Conservation (phyloP, 2,113 vertebrate genomes). For the Falcunculus frontatus region DNA sequence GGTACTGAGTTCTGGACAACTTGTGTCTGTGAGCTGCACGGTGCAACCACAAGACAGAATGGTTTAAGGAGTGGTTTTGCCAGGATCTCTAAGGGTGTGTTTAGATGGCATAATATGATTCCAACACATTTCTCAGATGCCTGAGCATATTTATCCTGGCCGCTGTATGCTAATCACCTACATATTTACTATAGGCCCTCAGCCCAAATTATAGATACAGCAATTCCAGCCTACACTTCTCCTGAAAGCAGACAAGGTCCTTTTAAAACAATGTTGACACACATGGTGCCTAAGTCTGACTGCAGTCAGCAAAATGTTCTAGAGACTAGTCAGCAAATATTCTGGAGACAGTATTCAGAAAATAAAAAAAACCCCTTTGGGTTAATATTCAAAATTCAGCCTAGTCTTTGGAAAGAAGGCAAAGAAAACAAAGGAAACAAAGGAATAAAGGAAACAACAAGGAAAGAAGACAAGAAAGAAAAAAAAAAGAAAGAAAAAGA, state of each 20-base stretch:
- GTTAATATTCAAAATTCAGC: background rate
- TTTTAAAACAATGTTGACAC: background rate
- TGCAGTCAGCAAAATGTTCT: background rate
- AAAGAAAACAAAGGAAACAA: background rate
- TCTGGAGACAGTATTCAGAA: background rate
- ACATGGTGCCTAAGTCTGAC: background rate
- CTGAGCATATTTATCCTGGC: background rate
- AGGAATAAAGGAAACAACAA: background rate
- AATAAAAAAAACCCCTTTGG: background rate
- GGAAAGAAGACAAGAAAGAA: background rate
- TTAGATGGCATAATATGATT: background rate
- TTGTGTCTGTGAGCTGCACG: background rate
- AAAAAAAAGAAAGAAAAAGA: accelerated
- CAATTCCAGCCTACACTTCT: background rate
- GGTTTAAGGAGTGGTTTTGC: background rate
- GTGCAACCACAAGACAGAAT: background rate
- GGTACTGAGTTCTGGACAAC: background rate
- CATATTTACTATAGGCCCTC: background rate
- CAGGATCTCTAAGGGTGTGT: background rate
- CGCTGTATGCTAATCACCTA: background rate
- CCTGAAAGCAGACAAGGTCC: background rate
- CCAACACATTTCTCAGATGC: slow-evolving; percentile 3
- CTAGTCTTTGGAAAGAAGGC: background rate
- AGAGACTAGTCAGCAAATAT: background rate
- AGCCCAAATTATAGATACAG: background rate